Base-by-base conservation (phyloP, 2,888 invertebrate species). In the Drosophila barbarae region DNA sequence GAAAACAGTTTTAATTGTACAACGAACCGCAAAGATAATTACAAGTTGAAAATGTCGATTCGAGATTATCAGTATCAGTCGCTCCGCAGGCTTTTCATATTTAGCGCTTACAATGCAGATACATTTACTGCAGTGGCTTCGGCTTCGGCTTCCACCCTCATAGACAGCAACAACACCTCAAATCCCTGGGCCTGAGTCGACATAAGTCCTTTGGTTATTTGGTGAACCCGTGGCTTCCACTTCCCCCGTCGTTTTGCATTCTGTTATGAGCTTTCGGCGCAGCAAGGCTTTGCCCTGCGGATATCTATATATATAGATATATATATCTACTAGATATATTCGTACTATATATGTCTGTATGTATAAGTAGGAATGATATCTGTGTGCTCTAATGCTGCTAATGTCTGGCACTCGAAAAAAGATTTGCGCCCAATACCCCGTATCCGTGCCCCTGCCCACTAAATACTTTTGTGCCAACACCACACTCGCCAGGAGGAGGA, bases 201-300 rank as follows among this genome's bases (percentile, higher is more conserved):
- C 85, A 78, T 86, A 86, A 84, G 83, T 78, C 78, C 81, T 73
- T 75, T 74, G 78, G 72, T 74, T 86, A 78, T 86, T 84, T 84
- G 80, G 82, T 82, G 76, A 71, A 35, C 69, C 58, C 66, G 32
- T 30, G 44, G 47, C 54, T 59, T 49, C 53, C 50, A 39, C 57
- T 50, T 39, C 32, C 56, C 57, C 65, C 71, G 42, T 69, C 63
- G 66, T 65, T 70, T 59, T 66, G 54, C 65, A 59, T 69, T 72
- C 35, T 39, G 42, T 58, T 34, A 28, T 32, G 35, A 69, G 72
- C 69, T 69, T 63, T 72, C 53, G 56, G 64, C 63, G 65, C 57
- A 65, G 56, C 67, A 59, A 68, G 49, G 69, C 44, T 54, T 44
- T 39, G 13, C 21, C 28, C 18, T 32, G 30, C 46, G 46, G 46